Base-by-base conservation (phyloP, 2,113 vertebrate genomes). In the Gallinago jamesoni region DNA sequence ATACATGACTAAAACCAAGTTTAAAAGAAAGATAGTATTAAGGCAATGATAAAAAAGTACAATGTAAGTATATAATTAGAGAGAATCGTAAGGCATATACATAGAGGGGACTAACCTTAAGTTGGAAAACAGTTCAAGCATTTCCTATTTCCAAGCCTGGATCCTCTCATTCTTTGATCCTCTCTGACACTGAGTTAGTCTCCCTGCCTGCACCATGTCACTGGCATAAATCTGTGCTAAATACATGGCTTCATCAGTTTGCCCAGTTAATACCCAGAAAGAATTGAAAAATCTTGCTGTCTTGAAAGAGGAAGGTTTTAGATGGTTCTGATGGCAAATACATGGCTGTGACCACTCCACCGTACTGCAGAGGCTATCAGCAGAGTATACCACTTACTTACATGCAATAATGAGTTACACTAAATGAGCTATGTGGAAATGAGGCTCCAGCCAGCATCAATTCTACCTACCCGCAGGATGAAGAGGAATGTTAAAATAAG, bases 401-500 rank as follows among this genome's bases (percentile, higher is more conserved):
- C 28, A 37, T 14, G 81, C 62, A 94, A 67, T 92, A 53, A 73
- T 93, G 91, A 96, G 84, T 76, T 93, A 81, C 33, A 90, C 74
- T 62, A 84, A 96, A 82, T 67, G 50, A 97, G 83, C 57, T 84
- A 66, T 33, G 63, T 56, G 53, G 62, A 93, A 87, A 69, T 35
- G 69, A 87, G 72, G 88, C 73, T 96, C 56, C 63, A 97, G 95
- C 25, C 75, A 82, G 24, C 82, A 97, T 8, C 94, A 94, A 83
- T 94, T 93, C 84, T 81, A 66, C 74, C 67, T 52, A 89, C 43
- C 60, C 70, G 52, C 68, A 81, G 90, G 43, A 94, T 76, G 57
- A 48, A 88, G 68, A 92, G 19, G 30, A 94, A 93, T 81, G 95
- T 89, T 94, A 66, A 83, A 97, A 94, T 23, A 37, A 95, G 90